Conservation (phyloP, 2,113 vertebrate genomes). For the Proteles cristata region DNA sequence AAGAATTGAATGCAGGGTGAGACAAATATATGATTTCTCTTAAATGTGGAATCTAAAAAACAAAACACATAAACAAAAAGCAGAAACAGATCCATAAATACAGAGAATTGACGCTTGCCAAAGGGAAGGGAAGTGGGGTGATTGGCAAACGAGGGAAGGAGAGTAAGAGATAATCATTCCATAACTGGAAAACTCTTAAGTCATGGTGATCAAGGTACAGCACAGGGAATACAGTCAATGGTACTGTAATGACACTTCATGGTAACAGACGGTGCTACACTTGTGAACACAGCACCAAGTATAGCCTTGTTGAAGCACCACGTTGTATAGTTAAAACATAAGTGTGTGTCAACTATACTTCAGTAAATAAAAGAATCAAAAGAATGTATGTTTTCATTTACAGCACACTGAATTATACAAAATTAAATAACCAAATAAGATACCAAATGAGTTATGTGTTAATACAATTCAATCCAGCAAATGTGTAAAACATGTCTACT, state of each 20-base stretch:
- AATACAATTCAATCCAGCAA: not conserved
- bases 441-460: not conserved
- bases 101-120: not conserved
- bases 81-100: not conserved
- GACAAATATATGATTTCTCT: not conserved
- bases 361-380: not conserved
- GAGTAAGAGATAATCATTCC: not conserved
- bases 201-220: not conserved
- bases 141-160: not conserved
- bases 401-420: not conserved
- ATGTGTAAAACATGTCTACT: not conserved
- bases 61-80: not conserved
- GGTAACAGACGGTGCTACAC: not conserved
- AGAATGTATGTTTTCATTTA: not conserved
- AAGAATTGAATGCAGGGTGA: not conserved
- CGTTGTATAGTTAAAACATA: not conserved
- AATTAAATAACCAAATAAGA: not conserved
- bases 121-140: not conserved
- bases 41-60: not conserved
- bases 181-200: too few species aligned
- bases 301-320: not conserved
- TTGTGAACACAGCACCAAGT: not conserved
- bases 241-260: not conserved
- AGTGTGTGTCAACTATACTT: not conserved
- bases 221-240: not conserved